Percentiles rank a stretch among this genome's conserved stretches.
These are phyloP conservation scores for Homarus gammarus DNA, from an alignment of 2,888 invertebrate genomes.

Conservation along the genomic window DNA sequence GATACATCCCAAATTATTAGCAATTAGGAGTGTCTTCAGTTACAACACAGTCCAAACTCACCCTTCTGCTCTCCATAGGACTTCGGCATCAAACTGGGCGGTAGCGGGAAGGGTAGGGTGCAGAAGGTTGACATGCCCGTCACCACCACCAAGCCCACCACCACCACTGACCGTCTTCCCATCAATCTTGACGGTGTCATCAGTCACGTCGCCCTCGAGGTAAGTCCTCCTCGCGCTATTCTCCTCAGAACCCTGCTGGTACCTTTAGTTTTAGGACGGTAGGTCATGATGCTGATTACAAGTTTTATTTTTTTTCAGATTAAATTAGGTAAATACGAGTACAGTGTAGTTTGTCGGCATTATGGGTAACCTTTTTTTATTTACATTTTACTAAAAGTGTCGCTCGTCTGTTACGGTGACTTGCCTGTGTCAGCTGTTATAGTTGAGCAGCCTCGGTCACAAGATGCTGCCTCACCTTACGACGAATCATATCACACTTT, in stretches of 20 bases:
- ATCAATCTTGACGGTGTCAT: conserved; percentile 58
- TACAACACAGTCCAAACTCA: too few species aligned
- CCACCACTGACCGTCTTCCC: conserved; percentile 64
- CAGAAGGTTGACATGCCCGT: conserved; percentile 56
- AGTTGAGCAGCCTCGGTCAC: too few species aligned
- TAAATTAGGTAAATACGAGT: too few species aligned
- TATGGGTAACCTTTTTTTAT: too few species aligned
- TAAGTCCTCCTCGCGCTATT: background rate
- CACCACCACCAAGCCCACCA: conserved; percentile 71
- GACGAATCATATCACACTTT: too few species aligned
- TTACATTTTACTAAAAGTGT: too few species aligned
- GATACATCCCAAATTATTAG: background rate
- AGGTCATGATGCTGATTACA: background rate
- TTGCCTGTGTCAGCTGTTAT: too few species aligned
- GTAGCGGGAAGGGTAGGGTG: background rate
- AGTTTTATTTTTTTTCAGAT: too few species aligned
- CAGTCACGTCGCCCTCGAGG: conserved; percentile 61
- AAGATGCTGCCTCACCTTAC: too few species aligned
- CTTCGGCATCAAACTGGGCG: conserved; percentile 30
- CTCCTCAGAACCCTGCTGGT: background rate
- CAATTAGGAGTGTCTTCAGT: too few species aligned
- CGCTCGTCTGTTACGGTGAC: too few species aligned
- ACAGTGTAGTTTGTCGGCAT: too few species aligned
- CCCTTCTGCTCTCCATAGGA: conserved; percentile 18
- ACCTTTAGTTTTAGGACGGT: background rate